These are phyloP conservation scores for Myrmecobius fasciatus DNA, from an alignment of 2,113 vertebrate species.

Conservation along the genomic window DNA sequence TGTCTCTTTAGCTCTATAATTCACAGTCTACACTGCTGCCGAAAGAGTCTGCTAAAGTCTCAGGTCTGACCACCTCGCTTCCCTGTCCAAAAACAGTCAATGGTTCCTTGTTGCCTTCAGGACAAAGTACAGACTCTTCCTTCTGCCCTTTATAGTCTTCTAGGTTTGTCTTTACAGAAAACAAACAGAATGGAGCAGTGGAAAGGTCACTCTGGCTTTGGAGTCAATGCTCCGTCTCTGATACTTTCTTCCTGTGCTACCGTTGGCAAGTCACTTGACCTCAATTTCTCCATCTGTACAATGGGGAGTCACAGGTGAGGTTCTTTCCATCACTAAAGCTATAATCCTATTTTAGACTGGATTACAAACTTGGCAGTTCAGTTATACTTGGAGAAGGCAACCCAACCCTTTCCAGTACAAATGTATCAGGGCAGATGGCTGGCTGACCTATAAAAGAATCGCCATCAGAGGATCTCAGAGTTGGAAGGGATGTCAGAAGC, in stretches of 20 bases:
- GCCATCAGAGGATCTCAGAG: too few species aligned
- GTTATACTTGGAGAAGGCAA: too few species aligned
- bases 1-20: background rate
- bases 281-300: background rate
- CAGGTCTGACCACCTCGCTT: background rate
- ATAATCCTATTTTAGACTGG: too few species aligned
- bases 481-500: too few species aligned
- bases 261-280: background rate
- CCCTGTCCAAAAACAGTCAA: background rate
- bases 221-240: background rate
- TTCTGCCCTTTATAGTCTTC: background rate
- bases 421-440: too few species aligned
- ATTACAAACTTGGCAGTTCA: too few species aligned
- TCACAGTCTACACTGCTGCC: too few species aligned
- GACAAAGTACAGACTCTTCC: background rate
- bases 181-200: background rate
- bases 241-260: background rate
- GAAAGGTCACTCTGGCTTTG: background rate
- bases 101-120: background rate
- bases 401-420: too few species aligned
- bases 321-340: too few species aligned
- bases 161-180: background rate
- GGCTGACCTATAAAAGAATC: too few species aligned
- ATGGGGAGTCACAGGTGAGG: background rate
- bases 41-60: background rate